phyloP scores from a whole-genome alignment of 2,888 invertebrate species.

The Drepanosiphum platanoidis region DNA sequence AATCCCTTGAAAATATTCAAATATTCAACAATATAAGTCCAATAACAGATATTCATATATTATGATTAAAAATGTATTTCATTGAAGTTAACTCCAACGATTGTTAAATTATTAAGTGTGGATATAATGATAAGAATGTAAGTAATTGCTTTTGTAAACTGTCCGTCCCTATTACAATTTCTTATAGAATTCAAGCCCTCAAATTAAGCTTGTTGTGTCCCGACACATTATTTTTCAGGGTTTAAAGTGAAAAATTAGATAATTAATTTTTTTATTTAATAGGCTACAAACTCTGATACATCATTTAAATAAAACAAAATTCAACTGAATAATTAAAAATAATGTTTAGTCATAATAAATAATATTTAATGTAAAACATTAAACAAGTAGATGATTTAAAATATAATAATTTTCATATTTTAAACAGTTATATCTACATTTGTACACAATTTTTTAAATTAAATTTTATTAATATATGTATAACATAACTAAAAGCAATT shows the following conservation, averaged over 20 bases:
- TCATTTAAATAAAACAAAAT: conserved; percentile 9
- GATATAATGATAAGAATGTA: not conserved
- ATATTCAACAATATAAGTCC: not conserved
- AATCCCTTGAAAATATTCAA: not conserved
- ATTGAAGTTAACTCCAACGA: conserved; percentile 2
- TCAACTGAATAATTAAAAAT: conserved; percentile 22
- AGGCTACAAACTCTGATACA: not conserved
- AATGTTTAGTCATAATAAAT: conserved; percentile 1
- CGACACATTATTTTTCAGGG: not conserved
- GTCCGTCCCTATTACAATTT: conserved; percentile 14
- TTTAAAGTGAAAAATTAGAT: conserved; percentile 31
- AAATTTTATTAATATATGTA: too few species aligned
- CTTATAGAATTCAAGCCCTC: not conserved
- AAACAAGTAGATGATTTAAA: too few species aligned
- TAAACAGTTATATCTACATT: not conserved
- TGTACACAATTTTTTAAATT: too few species aligned
- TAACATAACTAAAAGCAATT: too few species aligned
- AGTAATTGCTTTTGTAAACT: conserved; percentile 26
- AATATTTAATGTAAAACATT: not conserved
- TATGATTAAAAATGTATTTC: conserved; percentile 18
- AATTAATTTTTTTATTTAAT: conserved; percentile 23
- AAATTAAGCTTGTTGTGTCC: not conserved
- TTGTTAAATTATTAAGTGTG: conserved; percentile 20
- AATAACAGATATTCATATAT: conserved; percentile 3
- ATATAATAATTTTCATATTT: not conserved